Percentiles rank a stretch among this genome's conserved stretches.
These are phyloP conservation scores for Pelosia muscerda DNA, from an alignment of 2,888 invertebrate species.

Conservation along the genomic window DNA sequence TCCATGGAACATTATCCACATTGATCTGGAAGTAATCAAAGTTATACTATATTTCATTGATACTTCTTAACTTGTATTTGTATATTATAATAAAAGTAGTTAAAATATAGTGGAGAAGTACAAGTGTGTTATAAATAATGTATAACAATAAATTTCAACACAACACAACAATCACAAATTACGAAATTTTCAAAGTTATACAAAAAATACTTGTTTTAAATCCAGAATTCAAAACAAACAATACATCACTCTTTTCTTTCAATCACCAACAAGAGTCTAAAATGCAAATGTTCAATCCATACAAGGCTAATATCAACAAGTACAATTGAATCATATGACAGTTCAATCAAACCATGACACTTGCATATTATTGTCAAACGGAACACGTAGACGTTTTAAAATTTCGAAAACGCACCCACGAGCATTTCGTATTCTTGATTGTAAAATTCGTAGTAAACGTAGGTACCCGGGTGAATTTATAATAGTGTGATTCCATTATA, in stretches of 20 bases:
- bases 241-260: background rate
- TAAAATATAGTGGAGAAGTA: too few species aligned
- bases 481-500: conserved; percentile 53
- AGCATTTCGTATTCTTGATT: conserved; percentile 58
- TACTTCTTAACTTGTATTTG: too few species aligned
- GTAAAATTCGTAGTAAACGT: conserved; percentile 62
- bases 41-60: background rate
- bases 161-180: too few species aligned
- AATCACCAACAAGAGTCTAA: background rate
- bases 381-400: conserved; percentile 56
- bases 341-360: conserved; percentile 25
- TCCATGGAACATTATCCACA: background rate
- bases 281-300: conserved; percentile 3
- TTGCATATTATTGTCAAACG: conserved; percentile 46
- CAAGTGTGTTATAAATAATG: too few species aligned
- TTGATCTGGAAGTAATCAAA: background rate
- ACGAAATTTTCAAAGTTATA: too few species aligned
- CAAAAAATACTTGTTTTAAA: too few species aligned
- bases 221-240: background rate
- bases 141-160: too few species aligned
- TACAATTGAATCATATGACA: conserved; percentile 20
- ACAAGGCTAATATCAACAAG: conserved; percentile 9
- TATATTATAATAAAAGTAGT: too few species aligned
- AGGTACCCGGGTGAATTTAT: conserved; percentile 56
- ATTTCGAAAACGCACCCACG: conserved; percentile 51